Conservation (phyloP, 2,113 vertebrate species). For the Tetrax tetrax region DNA sequence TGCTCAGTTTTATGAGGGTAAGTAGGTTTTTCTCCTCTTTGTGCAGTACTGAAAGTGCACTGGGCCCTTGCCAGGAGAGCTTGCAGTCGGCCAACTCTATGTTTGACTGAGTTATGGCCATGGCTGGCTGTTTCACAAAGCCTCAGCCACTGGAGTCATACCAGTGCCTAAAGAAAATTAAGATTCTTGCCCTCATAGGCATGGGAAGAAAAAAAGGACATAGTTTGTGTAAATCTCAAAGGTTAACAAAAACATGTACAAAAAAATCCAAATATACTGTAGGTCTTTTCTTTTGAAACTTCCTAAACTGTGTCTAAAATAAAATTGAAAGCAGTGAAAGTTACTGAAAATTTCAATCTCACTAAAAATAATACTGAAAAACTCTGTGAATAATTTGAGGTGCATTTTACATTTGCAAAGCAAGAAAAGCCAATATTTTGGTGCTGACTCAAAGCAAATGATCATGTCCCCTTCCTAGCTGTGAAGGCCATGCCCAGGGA, state of each 20-base stretch:
- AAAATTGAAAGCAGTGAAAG: not conserved
- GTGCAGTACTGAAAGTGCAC: not conserved
- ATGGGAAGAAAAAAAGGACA: not conserved
- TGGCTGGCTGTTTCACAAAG: slow-evolving; percentile 36
- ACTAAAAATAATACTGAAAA: not conserved
- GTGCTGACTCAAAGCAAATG: not conserved
- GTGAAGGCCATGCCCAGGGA: not conserved
- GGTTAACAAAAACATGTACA: not conserved
- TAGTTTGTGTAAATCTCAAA: not conserved
- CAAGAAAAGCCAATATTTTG: not conserved
- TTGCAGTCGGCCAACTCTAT: not conserved
- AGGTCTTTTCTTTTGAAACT: not conserved
- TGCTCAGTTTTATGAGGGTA: slow-evolving; percentile 96
- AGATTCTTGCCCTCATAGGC: not conserved
- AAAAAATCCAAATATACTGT: not conserved
- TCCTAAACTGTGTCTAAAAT: not conserved
- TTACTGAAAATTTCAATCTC: not conserved
- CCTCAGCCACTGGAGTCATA: slow-evolving; percentile 20
- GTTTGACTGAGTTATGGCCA: slow-evolving; percentile 13
- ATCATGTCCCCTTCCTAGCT: not conserved
- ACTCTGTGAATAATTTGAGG: not conserved
- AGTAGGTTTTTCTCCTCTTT: slow-evolving; percentile 12
- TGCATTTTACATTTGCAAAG: not conserved
- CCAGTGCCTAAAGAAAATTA: slow-evolving; percentile 20
- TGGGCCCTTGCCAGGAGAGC: slow-evolving; percentile 14